Conservation (phyloP, 1,140 invertebrate genomes). For the Ditylenchus dipsaci region DNA sequence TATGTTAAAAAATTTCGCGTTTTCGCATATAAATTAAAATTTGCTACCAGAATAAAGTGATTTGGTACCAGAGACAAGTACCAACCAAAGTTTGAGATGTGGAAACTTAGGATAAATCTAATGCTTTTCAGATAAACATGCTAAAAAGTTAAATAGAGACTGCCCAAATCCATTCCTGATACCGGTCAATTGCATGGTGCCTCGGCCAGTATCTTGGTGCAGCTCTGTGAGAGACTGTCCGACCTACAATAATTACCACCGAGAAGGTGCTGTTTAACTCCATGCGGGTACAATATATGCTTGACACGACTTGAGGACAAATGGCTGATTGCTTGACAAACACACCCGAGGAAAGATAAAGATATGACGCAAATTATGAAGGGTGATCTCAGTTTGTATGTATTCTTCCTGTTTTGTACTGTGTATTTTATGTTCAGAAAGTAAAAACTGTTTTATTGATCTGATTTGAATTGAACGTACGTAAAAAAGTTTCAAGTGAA, state of each 20-base stretch:
- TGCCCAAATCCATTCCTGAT: conserved; percentile 17
- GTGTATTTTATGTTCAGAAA: background rate
- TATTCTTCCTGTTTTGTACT: background rate
- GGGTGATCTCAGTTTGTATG: background rate
- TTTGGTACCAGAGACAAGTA: too few species aligned
- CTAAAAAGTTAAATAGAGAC: background rate
- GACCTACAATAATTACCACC: conserved; percentile 8
- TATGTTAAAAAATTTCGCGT: too few species aligned
- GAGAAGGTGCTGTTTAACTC: conserved; percentile 19
- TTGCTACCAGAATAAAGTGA: too few species aligned
- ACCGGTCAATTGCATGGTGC: conserved; percentile 17
- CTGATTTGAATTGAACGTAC: too few species aligned
- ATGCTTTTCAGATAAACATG: background rate
- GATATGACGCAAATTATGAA: background rate
- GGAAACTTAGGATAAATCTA: background rate
- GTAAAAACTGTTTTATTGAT: too few species aligned
- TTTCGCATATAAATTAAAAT: too few species aligned
- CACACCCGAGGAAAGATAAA: background rate
- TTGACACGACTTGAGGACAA: conserved; percentile 1
- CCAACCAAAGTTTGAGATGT: too few species aligned
- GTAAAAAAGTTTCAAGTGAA: too few species aligned
- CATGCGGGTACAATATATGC: conserved; percentile 25
- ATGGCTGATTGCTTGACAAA: conserved; percentile 4
- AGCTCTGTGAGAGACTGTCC: conserved; percentile 13
- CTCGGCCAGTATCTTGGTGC: conserved; percentile 14